Evolutionary conservation across 35 echinoderm and acorn worm species (phyloP).

Genomic region (Heliocidaris tuberculata): DNA sequence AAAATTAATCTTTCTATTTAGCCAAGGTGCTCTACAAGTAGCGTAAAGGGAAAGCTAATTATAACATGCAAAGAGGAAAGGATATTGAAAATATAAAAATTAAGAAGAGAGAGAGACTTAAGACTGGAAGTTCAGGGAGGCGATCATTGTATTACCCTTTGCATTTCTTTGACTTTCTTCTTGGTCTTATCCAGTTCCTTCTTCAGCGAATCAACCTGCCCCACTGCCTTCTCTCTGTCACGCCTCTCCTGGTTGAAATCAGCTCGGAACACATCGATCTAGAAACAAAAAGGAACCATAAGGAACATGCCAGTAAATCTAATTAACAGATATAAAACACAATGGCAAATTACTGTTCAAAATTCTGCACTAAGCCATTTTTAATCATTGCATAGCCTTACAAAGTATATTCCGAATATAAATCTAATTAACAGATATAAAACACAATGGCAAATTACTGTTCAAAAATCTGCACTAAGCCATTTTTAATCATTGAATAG

Average conservation of each 20-base stretch:
- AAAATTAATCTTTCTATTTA: too few relatives aligned
- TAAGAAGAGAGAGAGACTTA: too few relatives aligned
- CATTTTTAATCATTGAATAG: background rate
- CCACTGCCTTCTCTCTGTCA: constrained; percentile 55
- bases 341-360: too few relatives aligned
- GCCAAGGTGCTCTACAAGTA: too few relatives aligned
- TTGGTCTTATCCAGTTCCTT: constrained; percentile 56
- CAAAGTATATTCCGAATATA: too few relatives aligned
- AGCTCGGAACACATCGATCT: constrained; percentile 57
- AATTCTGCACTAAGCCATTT: background rate
- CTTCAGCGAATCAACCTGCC: constrained; percentile 56
- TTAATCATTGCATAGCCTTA: too few relatives aligned
- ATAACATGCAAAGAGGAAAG: too few relatives aligned
- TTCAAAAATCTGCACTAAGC: background rate
- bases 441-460: background rate
- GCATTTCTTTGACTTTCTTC: constrained; percentile 24
- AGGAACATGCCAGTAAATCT: background rate
- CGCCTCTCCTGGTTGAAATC: constrained; percentile 60
- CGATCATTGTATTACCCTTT: background rate
- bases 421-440: background rate
- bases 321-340: background rate
- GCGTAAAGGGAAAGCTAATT: too few relatives aligned
- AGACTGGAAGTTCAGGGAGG: too few relatives aligned
- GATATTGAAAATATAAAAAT: too few relatives aligned
- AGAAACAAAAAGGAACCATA: background rate